Evolutionary conservation across 1,140 invertebrate genomes (phyloP).

Genomic region (Dendroctonus ponderosae): DNA sequence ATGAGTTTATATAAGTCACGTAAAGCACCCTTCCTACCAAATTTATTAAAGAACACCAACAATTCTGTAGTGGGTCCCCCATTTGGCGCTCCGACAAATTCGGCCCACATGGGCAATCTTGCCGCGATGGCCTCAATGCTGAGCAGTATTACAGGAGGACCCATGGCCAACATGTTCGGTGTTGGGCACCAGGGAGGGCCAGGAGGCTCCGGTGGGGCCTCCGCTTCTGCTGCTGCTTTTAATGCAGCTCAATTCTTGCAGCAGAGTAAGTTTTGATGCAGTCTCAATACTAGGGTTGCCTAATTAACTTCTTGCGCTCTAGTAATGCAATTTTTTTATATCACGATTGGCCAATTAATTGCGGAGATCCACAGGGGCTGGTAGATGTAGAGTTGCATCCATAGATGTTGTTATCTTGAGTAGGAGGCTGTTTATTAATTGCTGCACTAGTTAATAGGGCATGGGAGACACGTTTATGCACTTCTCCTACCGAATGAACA

Average conservation of each 20-base stretch:
- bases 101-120: slow-evolving; percentile 44
- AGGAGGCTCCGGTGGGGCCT: slow-evolving; percentile 40
- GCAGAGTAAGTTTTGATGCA: slow-evolving; percentile 64
- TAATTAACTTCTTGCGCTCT: background rate
- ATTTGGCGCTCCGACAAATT: slow-evolving; percentile 34
- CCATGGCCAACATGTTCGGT: slow-evolving; percentile 46
- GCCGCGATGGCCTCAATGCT: slow-evolving; percentile 50
- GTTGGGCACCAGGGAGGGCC: slow-evolving; percentile 44
- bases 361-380: no score
- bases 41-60: background rate
- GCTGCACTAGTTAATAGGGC: no score
- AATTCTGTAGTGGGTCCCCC: slow-evolving; percentile 45
- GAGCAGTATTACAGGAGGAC: slow-evolving; percentile 44
- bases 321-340: background rate
- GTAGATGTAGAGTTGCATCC: slow-evolving; percentile 3
- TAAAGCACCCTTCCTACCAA: background rate
- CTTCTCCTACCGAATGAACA: no score
- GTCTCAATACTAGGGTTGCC: background rate
- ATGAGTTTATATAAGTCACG: background rate
- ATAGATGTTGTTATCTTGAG: slow-evolving; percentile 2
- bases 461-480: no score
- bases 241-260: slow-evolving; percentile 73
- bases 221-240: slow-evolving; percentile 51
- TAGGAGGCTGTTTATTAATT: no score
- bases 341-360: background rate